These are phyloP conservation scores for Poeciliopsis turneri DNA, from an alignment of 2,797 vertebrate species.

Conservation along the genomic window DNA sequence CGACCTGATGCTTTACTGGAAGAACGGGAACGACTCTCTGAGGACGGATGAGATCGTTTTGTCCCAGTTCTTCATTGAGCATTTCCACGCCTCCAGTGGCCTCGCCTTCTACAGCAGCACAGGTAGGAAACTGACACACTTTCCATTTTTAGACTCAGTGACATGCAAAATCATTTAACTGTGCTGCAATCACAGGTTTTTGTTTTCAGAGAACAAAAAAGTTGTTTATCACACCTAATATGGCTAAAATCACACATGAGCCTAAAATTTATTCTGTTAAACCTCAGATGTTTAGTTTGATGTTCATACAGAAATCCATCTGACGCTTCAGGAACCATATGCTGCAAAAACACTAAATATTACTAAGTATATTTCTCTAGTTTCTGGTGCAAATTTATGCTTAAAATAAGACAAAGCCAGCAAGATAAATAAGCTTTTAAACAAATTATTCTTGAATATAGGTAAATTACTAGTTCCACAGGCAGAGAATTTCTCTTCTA, in stretches of 20 bases:
- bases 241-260: not conserved
- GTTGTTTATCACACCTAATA: not conserved
- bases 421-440: too few relatives aligned
- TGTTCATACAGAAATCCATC: not conserved
- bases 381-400: too few relatives aligned
- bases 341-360: too few relatives aligned
- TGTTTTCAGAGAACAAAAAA: too few relatives aligned
- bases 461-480: too few relatives aligned
- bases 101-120: slow-evolving; percentile 93
- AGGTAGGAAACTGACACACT: slow-evolving; percentile 54
- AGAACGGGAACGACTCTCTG: slow-evolving; percentile 89
- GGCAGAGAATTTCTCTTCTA: too few relatives aligned
- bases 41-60: slow-evolving; percentile 89
- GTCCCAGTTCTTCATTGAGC: slow-evolving; percentile 91
- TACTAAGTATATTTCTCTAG: too few relatives aligned
- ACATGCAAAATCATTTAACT: not conserved
- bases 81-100: slow-evolving; percentile 89
- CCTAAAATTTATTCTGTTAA: not conserved
- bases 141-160: not conserved
- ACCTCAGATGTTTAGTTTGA: not conserved
- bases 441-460: too few relatives aligned
- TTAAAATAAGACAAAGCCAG: too few relatives aligned
- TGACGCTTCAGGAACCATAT: not conserved
- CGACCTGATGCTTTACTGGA: slow-evolving; percentile 94
- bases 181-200: not conserved